Evolutionary conservation across 2,113 vertebrate species (phyloP), one percentile per base, ranked within the genome.

Genomic region (Cottus gobio): DNA sequence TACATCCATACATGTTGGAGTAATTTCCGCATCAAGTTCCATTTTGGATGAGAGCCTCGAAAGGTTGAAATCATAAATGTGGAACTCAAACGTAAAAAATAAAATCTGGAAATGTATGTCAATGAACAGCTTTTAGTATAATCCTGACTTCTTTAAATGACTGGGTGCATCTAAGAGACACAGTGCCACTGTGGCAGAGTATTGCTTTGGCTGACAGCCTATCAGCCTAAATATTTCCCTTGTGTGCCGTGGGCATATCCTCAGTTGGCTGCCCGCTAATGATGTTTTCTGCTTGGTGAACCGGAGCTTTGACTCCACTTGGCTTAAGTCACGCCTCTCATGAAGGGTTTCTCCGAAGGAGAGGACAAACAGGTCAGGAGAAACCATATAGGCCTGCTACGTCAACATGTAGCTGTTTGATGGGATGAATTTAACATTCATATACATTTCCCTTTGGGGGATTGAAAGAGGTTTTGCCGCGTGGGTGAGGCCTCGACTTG

Each of bases 281-380:
- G 67, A 86, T 84, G 80, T 80, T 86, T 82, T 87, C 72, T 86
- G 39, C 83, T 87, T 9, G 28, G 42, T 76, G 70, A 85, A 86
- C 57, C 22, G 3, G 39, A 31, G 11, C 50, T 73, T 57, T 85
- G 61, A 69, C 85, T 74, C 64, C 50, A 22, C 71, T 65, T 62
- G 50, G 60, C 75, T 67, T 30, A 63, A 70, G 75, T 68, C 71
- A 74, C 8, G 70, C 58, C 24, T 69, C 22, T 69, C 56, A 63
- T 30, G 46, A 64, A 66, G 20, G 50, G 22, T 62, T 44, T 37
- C 10, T 42, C 18, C 52, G 39, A 50, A 44, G 57, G 5, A 50
- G 58, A 65, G 70, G 68, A 70, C 37, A 42, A 57, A 44, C 34
- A 1, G 3, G 3, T 46, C 46, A 46, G 20, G n/a, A 28, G 42